Evolutionary conservation across 1,140 invertebrate genomes (phyloP), one percentile per base, ranked within the genome.

Genomic region (Drosophila truncata): DNA sequence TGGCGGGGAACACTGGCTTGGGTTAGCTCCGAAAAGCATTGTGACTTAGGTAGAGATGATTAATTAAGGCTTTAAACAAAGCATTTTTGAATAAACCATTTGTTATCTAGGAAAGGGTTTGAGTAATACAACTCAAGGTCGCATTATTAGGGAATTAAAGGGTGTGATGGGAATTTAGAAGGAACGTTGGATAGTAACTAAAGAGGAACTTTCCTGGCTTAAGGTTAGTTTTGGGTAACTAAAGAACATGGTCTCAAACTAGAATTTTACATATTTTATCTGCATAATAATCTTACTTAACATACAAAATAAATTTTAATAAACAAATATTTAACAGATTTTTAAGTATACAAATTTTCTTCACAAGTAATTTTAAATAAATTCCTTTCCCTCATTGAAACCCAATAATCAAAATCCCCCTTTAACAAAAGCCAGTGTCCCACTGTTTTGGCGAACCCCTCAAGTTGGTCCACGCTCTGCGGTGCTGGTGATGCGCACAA

Each of bases 401-500:
- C 2, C 9, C 16, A 41, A 65, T 18, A 63, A 31, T 4, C 7
- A 23, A 42, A 31, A 16, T 31, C 41, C 29, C 14, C 8, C n/a
- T 35, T 27, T 29, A 0, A 13, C 18, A 5, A 27, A 1, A 16
- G 7, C 8, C 27, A 10, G 8, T 41, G 66, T n/a, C 39, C 62
- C 86, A 90, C 78, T 90, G 85, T 85, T 47, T 13, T 60, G 55
- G 60, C 37, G 44, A 65, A 47, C 57, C 60, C 67, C 77, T 66
- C 85, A 73, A 84, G 77, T 84, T 84, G 72, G 72, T 20, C 18
- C 31, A 25, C 10, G 14, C 77, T 60, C 69, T 46, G 52, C 57
- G 52, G 57, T 90, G 81, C 80, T 85, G 65, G 66, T 82, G 85
- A 85, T 79, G 85, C 85, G 82, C 85, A 90, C 82, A 91, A 90